These are phyloP conservation scores for Dicroscelio sp. DNA, from an alignment of 2,888 invertebrate species.

Conservation along the genomic window DNA sequence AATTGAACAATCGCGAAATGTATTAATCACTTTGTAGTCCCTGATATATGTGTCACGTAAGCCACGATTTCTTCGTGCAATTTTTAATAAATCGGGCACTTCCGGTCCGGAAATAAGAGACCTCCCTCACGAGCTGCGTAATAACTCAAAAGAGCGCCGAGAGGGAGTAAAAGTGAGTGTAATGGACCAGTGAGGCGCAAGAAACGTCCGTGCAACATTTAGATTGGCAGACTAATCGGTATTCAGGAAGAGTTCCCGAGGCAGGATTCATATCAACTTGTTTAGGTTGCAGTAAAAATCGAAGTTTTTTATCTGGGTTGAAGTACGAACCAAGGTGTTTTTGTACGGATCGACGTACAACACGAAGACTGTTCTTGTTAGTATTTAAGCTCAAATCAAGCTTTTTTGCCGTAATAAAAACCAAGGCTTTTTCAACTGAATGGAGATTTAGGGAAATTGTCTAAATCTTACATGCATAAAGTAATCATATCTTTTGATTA, in stretches of 20 bases:
- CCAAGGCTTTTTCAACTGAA: too few relatives aligned
- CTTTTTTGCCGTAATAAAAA: too few relatives aligned
- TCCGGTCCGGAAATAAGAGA: conserved; percentile 63
- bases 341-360: too few relatives aligned
- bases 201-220: conserved; percentile 54
- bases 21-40: conserved; percentile 21
- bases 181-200: conserved; percentile 46
- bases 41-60: conserved; percentile 8
- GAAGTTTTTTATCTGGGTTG: too few relatives aligned
- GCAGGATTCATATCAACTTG: conserved; percentile 23
- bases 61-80: conserved; percentile 24
- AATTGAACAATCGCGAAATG: conserved; percentile 21
- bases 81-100: conserved; percentile 44
- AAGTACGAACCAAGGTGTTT: too few relatives aligned
- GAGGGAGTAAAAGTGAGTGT: conserved; percentile 62
- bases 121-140: conserved; percentile 65
- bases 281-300: not conserved
- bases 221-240: conserved; percentile 43
- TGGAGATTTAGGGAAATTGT: too few relatives aligned
- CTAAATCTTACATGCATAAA: too few relatives aligned
- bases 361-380: too few relatives aligned
- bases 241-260: conserved; percentile 32
- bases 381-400: too few relatives aligned
- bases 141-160: conserved; percentile 46
- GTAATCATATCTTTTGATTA: too few relatives aligned